Evolutionary conservation across 2,797 vertebrate species (phyloP).

Genomic region (Centropyge bicolor): DNA sequence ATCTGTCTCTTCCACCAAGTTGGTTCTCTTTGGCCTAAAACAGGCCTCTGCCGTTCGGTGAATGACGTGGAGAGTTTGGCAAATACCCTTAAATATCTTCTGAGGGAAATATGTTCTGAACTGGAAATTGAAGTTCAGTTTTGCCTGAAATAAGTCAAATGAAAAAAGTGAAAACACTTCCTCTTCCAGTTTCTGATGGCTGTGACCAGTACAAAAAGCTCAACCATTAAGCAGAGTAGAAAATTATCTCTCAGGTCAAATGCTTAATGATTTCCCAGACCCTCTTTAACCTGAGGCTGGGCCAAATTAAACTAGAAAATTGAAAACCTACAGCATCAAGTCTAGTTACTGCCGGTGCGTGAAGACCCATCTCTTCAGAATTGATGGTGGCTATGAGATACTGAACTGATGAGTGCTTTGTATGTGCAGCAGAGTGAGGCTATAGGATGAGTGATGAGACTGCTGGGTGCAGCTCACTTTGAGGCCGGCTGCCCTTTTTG

Average conservation of each 20-base stretch:
- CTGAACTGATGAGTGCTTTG: slow-evolving; percentile 1
- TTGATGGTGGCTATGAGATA: not conserved
- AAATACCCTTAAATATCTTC: slow-evolving; percentile 37
- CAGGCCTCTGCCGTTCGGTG: slow-evolving; percentile 54
- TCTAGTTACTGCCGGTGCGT: not conserved
- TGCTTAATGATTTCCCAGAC: not conserved
- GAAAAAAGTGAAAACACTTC: slow-evolving; percentile 23
- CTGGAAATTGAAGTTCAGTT: slow-evolving; percentile 62
- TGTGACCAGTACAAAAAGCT: slow-evolving; percentile 61
- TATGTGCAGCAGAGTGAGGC: slow-evolving; percentile 30
- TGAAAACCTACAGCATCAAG: not conserved
- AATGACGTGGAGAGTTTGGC: slow-evolving; percentile 64
- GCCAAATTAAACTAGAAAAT: slow-evolving; percentile 13
- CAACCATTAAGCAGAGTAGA: slow-evolving; percentile 28
- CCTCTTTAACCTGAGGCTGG: slow-evolving; percentile 47
- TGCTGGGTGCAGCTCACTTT: slow-evolving; percentile 73
- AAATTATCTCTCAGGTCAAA: not conserved
- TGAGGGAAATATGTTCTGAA: slow-evolving; percentile 50
- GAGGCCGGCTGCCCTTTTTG: slow-evolving; percentile 34
- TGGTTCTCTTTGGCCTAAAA: slow-evolving; percentile 55
- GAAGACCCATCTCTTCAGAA: slow-evolving; percentile 36
- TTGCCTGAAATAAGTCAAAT: slow-evolving; percentile 43
- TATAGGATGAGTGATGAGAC: slow-evolving; percentile 58
- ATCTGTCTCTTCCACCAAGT: slow-evolving; percentile 53
- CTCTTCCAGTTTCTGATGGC: slow-evolving; percentile 53